Evolutionary conservation across 2,797 vertebrate genomes (phyloP).

Genomic region (Notolepis coatsorum): DNA sequence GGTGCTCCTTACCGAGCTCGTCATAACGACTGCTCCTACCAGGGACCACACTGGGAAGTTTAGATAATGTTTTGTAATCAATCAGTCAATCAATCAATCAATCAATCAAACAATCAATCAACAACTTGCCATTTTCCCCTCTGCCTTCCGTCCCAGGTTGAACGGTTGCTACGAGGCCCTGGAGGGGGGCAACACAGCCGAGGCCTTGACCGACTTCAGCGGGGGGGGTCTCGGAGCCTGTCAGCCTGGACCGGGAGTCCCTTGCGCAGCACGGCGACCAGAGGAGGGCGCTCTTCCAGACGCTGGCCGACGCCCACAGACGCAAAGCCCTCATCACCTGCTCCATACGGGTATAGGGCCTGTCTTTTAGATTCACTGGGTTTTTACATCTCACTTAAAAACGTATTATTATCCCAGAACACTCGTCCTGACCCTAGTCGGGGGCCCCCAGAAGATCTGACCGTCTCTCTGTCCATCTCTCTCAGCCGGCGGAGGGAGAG

Average conservation of each 20-base stretch:
- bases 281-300: slow-evolving; percentile 80
- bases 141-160: slow-evolving; percentile 64
- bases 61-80: too few relatives aligned
- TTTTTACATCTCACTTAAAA: too few relatives aligned
- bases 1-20: too few relatives aligned
- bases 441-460: too few relatives aligned
- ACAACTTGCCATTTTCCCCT: neutral
- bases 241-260: slow-evolving; percentile 54
- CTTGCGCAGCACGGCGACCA: slow-evolving; percentile 58
- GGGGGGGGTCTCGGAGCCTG: slow-evolving; percentile 85
- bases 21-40: too few relatives aligned
- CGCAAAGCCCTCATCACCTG: slow-evolving; percentile 84
- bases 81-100: neutral
- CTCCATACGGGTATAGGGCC: slow-evolving; percentile 81
- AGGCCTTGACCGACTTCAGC: slow-evolving; percentile 89
- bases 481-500: slow-evolving; percentile 82
- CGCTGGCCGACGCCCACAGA: slow-evolving; percentile 73
- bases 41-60: too few relatives aligned
- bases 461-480: neutral
- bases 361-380: too few relatives aligned
- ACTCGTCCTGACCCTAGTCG: too few relatives aligned
- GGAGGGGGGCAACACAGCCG: slow-evolving; percentile 87
- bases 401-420: too few relatives aligned
- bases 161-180: slow-evolving; percentile 88
- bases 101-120: neutral